These are phyloP conservation scores for Archips crataeganus DNA, from an alignment of 2,888 invertebrate genomes.

Conservation along the genomic window DNA sequence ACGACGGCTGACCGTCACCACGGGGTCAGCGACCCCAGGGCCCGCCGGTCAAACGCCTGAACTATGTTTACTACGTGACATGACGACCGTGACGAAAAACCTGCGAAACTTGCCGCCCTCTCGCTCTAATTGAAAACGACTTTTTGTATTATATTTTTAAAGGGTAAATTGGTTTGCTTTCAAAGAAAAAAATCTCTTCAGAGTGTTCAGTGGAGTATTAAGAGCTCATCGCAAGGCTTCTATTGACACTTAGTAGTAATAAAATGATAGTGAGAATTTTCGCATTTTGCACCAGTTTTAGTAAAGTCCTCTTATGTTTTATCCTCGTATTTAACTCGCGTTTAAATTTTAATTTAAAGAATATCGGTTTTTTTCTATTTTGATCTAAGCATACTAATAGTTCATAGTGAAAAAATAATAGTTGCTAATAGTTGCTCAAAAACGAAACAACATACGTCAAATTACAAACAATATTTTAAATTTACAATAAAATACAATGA, in stretches of 20 bases:
- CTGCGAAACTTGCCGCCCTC: constrained; percentile 13
- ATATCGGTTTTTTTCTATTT: not conserved
- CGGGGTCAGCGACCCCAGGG: constrained; percentile 28
- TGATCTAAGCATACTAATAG: no score
- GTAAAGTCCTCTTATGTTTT: no score
- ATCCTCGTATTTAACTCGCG: no score
- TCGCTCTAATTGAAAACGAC: constrained; percentile 10
- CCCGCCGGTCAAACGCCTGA: constrained; percentile 28
- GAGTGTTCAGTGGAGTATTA: constrained; percentile 9
- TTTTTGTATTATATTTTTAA: not conserved
- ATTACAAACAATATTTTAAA: no score
- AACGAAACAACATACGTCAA: no score
- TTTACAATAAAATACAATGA: no score
- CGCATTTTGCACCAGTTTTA: not conserved
- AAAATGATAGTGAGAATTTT: not conserved
- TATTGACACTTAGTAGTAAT: not conserved
- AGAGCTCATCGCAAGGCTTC: not conserved
- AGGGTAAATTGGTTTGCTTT: constrained; percentile 16
- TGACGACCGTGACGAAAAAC: constrained; percentile 18
- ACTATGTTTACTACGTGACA: constrained; percentile 20
- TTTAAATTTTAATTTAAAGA: no score
- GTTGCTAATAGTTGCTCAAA: no score
- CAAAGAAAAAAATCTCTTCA: constrained; percentile 10
- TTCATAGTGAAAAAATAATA: no score
- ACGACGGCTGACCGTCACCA: constrained; percentile 27